phyloP scores from a whole-genome alignment of 2,113 vertebrate species.

The Willisornis vidua region DNA sequence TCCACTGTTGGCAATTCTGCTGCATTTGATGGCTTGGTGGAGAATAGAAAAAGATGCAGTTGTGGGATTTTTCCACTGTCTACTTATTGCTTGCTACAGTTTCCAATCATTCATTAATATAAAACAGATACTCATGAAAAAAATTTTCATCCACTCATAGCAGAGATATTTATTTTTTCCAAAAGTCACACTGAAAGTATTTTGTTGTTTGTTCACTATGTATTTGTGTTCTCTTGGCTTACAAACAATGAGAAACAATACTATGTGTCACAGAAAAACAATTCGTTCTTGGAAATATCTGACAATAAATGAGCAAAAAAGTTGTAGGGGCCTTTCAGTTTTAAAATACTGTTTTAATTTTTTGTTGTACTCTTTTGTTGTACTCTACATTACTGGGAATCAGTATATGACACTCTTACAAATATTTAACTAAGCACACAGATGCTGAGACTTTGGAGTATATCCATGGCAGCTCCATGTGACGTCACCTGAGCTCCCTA shows the following conservation, averaged over 20 bases:
- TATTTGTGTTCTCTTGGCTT: neutral
- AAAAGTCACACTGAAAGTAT: neutral
- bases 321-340: neutral
- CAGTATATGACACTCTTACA: neutral
- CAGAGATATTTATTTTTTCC: neutral
- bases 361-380: neutral
- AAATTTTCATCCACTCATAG: neutral
- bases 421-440: neutral
- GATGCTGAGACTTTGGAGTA: neutral
- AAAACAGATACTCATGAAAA: neutral
- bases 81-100: neutral
- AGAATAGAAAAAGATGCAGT: neutral
- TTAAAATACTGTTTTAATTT: neutral
- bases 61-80: neutral
- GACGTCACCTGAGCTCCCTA: neutral
- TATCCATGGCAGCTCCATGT: rapidly evolving
- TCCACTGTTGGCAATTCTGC: neutral
- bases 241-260: neutral
- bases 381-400: neutral
- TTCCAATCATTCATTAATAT: neutral
- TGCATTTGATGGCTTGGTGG: neutral
- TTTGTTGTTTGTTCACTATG: neutral
- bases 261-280: neutral
- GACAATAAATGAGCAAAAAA: neutral
- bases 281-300: neutral